Evolutionary conservation across 2,888 invertebrate genomes (phyloP), one percentile per base, ranked within the genome.

Genomic region (Standfussiana lucernea): DNA sequence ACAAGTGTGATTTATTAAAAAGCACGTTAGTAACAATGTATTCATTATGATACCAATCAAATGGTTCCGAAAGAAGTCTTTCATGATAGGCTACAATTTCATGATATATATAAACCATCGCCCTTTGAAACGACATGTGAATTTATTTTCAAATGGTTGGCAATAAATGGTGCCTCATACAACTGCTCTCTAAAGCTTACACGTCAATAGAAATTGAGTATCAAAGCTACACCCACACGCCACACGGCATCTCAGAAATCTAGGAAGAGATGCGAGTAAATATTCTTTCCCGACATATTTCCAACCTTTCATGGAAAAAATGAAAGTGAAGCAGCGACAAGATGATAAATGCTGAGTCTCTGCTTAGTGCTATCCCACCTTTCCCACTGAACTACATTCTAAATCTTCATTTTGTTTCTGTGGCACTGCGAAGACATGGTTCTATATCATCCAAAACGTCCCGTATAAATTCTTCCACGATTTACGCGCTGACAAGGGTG

Each of bases 401-500:
- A 79, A 85, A 85, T 81, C 80, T 82, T 86, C 69, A 80, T 80
- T 78, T 45, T 69, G 67, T 75, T 72, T 76, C 66, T 68, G 73
- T 79, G 77, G 68, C 75, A 82, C 74, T 85, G 69, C 56, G 37
- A 72, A 71, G 69, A 84, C 79, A 32, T 64, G 79, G 82, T 81
- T 83, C 76, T 86, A 84, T 79, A 86, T 88, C 85, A 86, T 86
- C 74, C 79, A 77, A 86, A 85, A 79, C 76, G 85, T 80, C 75
- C 70, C 74, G 40, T 77, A 90, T 82, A 86, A 85, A 84, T 84
- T 86, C 80, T 71, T 83, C 42, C 68, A 74, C 72, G 85, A 86
- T 85, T 88, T 88, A 87, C 83, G 81, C 66, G 79, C 75, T 81
- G 83, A 85, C 88, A 83, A 79, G 82, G 84, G 82, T 77, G 84